Conservation (phyloP, 2,888 invertebrate genomes). For the Sturmia bella region DNA sequence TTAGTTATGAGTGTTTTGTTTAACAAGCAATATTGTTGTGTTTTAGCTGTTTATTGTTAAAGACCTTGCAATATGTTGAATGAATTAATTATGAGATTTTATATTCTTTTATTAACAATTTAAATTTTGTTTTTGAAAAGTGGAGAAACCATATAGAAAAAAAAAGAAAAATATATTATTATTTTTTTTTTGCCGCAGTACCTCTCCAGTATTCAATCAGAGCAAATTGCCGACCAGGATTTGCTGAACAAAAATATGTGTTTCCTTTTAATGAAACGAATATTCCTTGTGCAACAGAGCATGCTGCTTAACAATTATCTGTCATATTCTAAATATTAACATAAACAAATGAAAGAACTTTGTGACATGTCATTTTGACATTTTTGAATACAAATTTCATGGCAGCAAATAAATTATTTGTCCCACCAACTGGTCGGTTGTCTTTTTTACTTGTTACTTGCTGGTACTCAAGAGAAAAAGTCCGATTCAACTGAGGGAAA, state of each 20-base stretch:
- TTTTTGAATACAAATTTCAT: conserved; percentile 34
- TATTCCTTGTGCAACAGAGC: neutral
- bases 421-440: conserved; percentile 21
- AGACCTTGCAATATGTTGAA: conserved; percentile 47
- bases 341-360: conserved; percentile 80
- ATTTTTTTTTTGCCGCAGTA: too few relatives aligned
- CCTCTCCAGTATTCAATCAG: too few relatives aligned
- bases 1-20: conserved; percentile 32
- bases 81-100: conserved; percentile 7
- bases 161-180: neutral
- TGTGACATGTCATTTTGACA: conserved; percentile 76
- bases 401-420: neutral
- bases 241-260: too few relatives aligned
- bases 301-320: conserved; percentile 12
- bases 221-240: too few relatives aligned
- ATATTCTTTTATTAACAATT: conserved; percentile 28
- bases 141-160: neutral
- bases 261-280: neutral
- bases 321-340: conserved; percentile 74
- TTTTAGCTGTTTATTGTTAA: conserved; percentile 28
- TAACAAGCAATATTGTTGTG: conserved; percentile 14
- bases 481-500: conserved; percentile 4
- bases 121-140: neutral
- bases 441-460: conserved; percentile 5
- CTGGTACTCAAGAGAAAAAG: conserved; percentile 26